Evolutionary conservation across 2,888 invertebrate species (phyloP).

Genomic region (Leptothorax acervorum): DNA sequence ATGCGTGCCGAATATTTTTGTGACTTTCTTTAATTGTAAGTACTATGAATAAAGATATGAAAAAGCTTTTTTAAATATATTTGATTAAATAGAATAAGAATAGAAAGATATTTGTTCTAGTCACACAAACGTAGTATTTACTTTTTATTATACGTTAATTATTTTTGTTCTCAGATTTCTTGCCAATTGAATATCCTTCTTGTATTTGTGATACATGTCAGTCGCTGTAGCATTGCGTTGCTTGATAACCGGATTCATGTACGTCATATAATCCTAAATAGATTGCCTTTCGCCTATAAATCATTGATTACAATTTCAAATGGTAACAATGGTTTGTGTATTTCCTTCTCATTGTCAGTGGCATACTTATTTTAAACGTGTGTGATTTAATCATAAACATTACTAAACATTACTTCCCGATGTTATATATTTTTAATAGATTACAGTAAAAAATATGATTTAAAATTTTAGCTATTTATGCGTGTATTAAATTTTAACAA

Average conservation of each 20-base stretch:
- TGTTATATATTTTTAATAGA: neutral
- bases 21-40: neutral
- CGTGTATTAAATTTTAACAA: neutral
- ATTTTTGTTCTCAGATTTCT: neutral
- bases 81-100: neutral
- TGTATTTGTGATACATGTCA: neutral
- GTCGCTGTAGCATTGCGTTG: neutral
- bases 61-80: neutral
- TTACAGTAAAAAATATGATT: neutral
- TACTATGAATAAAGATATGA: neutral
- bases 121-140: neutral
- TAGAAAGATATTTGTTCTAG: neutral
- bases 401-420: neutral
- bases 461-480: neutral
- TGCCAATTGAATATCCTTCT: neutral
- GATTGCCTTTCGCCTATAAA: constrained; percentile 1
- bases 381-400: neutral
- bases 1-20: neutral
- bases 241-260: constrained; percentile 3
- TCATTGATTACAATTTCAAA: constrained; percentile 17
- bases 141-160: neutral
- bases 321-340: neutral
- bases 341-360: neutral
- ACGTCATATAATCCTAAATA: constrained; percentile 11
- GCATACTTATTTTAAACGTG: neutral